Conservation (phyloP, 2,888 invertebrate genomes). For the Hypercompe scribonia region DNA sequence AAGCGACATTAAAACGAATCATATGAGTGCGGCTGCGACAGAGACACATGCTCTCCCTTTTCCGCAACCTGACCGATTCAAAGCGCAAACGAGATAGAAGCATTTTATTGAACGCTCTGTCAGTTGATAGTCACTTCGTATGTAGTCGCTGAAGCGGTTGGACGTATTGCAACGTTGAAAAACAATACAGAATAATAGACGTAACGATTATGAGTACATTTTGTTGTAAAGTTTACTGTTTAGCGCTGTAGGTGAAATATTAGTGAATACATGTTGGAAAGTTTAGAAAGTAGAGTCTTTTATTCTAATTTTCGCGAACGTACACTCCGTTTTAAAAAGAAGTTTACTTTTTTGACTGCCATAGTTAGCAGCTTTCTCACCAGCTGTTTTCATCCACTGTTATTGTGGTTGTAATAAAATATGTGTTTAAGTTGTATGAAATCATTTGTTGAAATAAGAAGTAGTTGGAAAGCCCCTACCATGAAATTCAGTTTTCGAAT, state of each 20-base stretch:
- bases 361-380: neutral
- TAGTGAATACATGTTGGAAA: neutral
- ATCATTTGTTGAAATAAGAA: neutral
- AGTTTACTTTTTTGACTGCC: neutral
- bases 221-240: neutral
- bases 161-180: conserved; percentile 23
- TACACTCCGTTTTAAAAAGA: neutral
- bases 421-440: neutral
- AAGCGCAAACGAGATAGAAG: conserved; percentile 18
- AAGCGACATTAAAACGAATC: conserved; percentile 26
- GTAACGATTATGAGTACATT: neutral
- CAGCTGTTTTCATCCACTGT: neutral
- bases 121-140: conserved; percentile 14
- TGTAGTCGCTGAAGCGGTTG: conserved; percentile 8
- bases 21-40: conserved; percentile 32
- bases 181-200: neutral
- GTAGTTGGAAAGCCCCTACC: neutral
- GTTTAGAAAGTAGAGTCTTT: neutral
- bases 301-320: neutral
- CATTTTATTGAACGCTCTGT: conserved; percentile 10
- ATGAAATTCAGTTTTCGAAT: neutral
- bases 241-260: neutral
- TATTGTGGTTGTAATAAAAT: conserved; percentile 1
- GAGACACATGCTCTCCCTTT: conserved; percentile 34
- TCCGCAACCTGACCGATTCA: conserved; percentile 15